Evolutionary conservation across 2,113 vertebrate species (phyloP).

Genomic region (Leucosticte australis): DNA sequence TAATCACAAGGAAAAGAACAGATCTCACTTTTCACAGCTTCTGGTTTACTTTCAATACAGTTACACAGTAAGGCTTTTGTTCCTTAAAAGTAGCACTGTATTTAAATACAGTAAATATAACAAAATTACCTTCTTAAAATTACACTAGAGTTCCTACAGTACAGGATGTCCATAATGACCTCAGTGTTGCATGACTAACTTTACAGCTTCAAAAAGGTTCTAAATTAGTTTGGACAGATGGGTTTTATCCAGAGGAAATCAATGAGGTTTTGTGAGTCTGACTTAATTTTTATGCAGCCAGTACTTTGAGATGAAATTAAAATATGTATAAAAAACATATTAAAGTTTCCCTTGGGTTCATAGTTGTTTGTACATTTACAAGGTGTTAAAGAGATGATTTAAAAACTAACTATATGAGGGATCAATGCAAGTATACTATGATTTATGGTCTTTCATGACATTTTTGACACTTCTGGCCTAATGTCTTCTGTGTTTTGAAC

Average conservation of each 20-base stretch:
- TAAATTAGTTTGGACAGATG: constrained; percentile 88
- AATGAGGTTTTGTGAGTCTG: constrained; percentile 89
- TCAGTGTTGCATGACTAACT: constrained; percentile 83
- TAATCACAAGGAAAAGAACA: constrained; percentile 84
- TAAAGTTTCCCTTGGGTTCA: constrained; percentile 80
- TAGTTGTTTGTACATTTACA: constrained; percentile 83
- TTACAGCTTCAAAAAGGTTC: constrained; percentile 76
- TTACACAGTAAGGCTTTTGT: constrained; percentile 84
- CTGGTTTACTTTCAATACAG: constrained; percentile 81
- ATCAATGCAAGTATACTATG: constrained; percentile 79
- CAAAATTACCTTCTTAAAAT: constrained; percentile 82
- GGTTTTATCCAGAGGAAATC: constrained; percentile 85
- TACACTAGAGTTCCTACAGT: constrained; percentile 79
- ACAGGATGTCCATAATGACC: constrained; percentile 78
- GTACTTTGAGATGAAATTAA: constrained; percentile 87
- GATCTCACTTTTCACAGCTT: constrained; percentile 85
- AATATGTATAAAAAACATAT: constrained; percentile 95
- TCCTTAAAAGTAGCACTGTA: constrained; percentile 78
- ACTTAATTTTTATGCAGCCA: constrained; percentile 84
- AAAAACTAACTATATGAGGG: constrained; percentile 79
- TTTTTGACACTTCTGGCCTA: constrained; percentile 85
- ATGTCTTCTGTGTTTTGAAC: constrained; percentile 83
- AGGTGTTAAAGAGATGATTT: constrained; percentile 84
- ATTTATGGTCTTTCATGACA: constrained; percentile 90
- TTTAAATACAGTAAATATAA: constrained; percentile 89